These are phyloP conservation scores for Chironomus tepperi DNA, from an alignment of 1,140 invertebrate genomes.

Conservation along the genomic window DNA sequence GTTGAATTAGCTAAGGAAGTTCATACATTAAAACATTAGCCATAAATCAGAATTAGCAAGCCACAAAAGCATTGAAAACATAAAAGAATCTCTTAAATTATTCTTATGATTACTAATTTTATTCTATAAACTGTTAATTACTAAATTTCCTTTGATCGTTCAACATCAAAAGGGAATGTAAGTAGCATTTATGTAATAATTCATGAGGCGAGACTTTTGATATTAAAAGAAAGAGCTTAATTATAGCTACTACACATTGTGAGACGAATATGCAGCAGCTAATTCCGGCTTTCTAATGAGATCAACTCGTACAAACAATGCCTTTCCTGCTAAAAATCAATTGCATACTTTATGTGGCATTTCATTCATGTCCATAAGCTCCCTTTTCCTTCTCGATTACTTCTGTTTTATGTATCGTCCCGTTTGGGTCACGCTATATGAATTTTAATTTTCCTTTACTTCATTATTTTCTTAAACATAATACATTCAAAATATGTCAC, in stretches of 20 bases:
- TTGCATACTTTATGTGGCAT: not conserved
- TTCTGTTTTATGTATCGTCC: slow-evolving; percentile 17
- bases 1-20: too few relatives aligned
- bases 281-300: slow-evolving; percentile 1
- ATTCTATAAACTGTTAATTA: slow-evolving; percentile 2
- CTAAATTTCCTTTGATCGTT: slow-evolving; percentile 8
- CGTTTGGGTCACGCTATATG: slow-evolving; percentile 23
- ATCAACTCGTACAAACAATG: slow-evolving; percentile 1
- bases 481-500: slow-evolving; percentile 14
- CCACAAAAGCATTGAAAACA: not conserved
- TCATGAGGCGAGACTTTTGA: not conserved
- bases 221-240: not conserved
- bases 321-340: slow-evolving; percentile 15
- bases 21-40: too few relatives aligned
- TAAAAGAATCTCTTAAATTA: not conserved
- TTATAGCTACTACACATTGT: not conserved
- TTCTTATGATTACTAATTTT: slow-evolving; percentile 1
- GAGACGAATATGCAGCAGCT: not conserved
- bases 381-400: not conserved
- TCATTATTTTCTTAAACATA: not conserved
- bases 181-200: slow-evolving; percentile 9
- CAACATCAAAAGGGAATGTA: not conserved
- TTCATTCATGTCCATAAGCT: too few relatives aligned
- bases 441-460: slow-evolving; percentile 17
- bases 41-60: too few relatives aligned